phyloP scores from a whole-genome alignment of 2,888 invertebrate genomes.

The Parthenolecanium corni region DNA sequence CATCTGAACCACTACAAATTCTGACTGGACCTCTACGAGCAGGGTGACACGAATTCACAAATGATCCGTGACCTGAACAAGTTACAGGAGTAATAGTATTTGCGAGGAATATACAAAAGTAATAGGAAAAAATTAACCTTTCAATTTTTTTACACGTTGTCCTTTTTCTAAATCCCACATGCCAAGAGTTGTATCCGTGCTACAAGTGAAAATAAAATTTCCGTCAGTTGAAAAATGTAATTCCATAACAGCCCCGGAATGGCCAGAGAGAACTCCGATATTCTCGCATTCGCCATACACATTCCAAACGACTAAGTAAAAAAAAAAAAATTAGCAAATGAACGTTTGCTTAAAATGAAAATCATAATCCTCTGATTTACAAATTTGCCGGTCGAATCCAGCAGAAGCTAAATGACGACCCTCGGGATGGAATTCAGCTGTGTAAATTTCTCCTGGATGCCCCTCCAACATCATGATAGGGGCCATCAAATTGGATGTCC shows the following conservation, averaged over 20 bases:
- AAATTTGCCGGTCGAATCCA: slow-evolving; percentile 90
- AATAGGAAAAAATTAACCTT: slow-evolving; percentile 47
- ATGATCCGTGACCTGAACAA: slow-evolving; percentile 42
- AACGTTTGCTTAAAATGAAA: background rate
- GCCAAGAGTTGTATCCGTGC: slow-evolving; percentile 88
- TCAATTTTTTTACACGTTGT: slow-evolving; percentile 74
- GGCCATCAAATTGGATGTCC: slow-evolving; percentile 78
- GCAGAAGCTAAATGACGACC: slow-evolving; percentile 87
- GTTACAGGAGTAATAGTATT: background rate
- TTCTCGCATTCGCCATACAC: slow-evolving; percentile 98
- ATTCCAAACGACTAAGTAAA: slow-evolving; percentile 78
- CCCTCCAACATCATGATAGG: slow-evolving; percentile 95
- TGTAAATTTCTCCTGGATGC: slow-evolving; percentile 92
- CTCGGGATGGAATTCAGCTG: slow-evolving; percentile 88
- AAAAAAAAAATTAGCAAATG: slow-evolving; percentile 34
- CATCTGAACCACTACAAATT: slow-evolving; percentile 88
- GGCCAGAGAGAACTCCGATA: slow-evolving; percentile 81
- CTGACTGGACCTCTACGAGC: slow-evolving; percentile 81
- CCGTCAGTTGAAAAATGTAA: slow-evolving; percentile 78
- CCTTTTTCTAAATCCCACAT: slow-evolving; percentile 92
- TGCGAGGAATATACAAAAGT: background rate
- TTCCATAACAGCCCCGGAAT: slow-evolving; percentile 91
- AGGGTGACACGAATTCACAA: slow-evolving; percentile 49
- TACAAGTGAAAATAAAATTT: slow-evolving; percentile 72
- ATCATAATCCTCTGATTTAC: slow-evolving; percentile 44